Base-by-base conservation (phyloP, 2,113 vertebrate genomes). In the Hydropotes inermis region DNA sequence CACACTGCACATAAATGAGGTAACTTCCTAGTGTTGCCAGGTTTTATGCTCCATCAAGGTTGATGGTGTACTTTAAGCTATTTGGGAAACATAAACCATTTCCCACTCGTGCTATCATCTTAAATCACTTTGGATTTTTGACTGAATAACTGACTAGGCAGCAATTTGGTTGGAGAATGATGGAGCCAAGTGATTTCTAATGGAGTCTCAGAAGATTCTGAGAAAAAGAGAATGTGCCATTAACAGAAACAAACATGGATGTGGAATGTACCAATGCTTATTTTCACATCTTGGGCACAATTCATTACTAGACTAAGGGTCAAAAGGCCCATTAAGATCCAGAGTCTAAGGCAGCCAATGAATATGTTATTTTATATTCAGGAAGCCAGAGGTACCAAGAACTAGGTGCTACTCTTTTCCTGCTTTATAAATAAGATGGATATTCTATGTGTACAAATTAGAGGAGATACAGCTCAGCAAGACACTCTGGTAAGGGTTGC, bases 151-250 rank as follows among this genome's bases (percentile, higher is more conserved):
- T 54, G 45, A 82, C 83, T 70, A 52, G 96, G 91, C 11, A 96
- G 61, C 33, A 52, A 9, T 95, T 95, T 87, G 50, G 30, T 70
- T 64, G 43, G 94, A 82, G 87, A 78, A 95, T 88, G 55, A 83
- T 45, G 8, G n/a, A 94, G 60, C 47, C 36, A 28, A 79, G 52
- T 60, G 70, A 55, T 91, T 95, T 95, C 94, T 93, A 96, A 97
- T 89, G 91, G n/a, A 43, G 19, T 86, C 90, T 91, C 96, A 52
- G 55, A 97, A 96, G 92, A 88, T 50, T 91, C 55, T 91, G 86
- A 61, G 91, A 43, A 94, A 82, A 74, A 60, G 36, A 87, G 94
- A 93, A 82, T 81, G 28, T 30, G 11, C 45, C 78, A 13, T 28
- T 67, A 30, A 81, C 50, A 50, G 88, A 97, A 96, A 88, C 4